Evolutionary conservation across 2,797 vertebrate genomes (phyloP).

Genomic region (Mico argentatus): DNA sequence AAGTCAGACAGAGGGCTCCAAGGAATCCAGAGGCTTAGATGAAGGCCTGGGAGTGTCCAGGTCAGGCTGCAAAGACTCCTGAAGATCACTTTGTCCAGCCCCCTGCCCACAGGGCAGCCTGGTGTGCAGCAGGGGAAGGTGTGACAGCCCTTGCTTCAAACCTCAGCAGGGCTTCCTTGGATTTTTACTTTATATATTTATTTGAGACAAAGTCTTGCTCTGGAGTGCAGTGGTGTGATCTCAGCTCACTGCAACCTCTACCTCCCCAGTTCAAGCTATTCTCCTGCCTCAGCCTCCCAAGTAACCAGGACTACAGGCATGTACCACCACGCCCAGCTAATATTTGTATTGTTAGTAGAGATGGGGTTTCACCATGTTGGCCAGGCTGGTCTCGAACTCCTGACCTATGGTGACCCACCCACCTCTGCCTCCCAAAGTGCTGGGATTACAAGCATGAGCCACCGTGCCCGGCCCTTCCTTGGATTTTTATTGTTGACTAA

Average conservation of each 20-base stretch:
- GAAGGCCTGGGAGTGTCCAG: background rate
- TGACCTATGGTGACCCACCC: background rate
- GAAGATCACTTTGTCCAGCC: background rate
- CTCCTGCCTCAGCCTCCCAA: background rate
- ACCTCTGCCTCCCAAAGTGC: background rate
- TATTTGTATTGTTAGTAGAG: background rate
- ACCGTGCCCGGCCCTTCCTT: accelerated
- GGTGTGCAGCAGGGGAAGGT: background rate
- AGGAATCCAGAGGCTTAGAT: background rate
- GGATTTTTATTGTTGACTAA: background rate
- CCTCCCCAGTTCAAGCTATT: background rate
- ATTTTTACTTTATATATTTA: background rate
- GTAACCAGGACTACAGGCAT: background rate
- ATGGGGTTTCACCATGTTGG: background rate
- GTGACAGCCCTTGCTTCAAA: no score
- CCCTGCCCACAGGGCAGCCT: background rate
- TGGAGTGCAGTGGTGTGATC: background rate
- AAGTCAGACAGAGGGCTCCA: background rate
- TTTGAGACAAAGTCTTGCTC: background rate
- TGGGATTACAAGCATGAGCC: background rate
- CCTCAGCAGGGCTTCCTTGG: background rate
- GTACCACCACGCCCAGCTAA: accelerated
- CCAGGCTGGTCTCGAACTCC: background rate
- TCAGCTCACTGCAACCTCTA: background rate
- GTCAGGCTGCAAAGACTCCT: background rate